Percentiles rank a stretch among this genome's conserved stretches.
phyloP scores from a whole-genome alignment of 2,113 vertebrate species.

The Thamnaconus septentrionalis region DNA sequence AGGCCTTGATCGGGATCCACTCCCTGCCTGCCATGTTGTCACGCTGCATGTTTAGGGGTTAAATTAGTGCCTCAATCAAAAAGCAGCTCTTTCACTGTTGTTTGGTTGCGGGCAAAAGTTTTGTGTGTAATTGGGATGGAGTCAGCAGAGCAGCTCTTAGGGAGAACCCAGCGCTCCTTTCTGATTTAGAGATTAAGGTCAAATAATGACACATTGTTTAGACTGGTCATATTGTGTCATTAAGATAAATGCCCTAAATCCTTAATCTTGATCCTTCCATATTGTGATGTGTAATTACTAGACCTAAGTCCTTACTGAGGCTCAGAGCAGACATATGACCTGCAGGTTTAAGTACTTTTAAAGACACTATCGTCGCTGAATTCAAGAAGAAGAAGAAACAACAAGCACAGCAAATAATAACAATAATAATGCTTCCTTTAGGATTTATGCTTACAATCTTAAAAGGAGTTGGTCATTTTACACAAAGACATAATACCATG shows the following conservation, averaged over 20 bases:
- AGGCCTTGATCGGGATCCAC: background rate
- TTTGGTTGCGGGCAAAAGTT: slow-evolving; percentile 24
- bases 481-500: too few relatives aligned
- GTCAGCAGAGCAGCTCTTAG: background rate
- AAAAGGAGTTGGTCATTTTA: too few relatives aligned
- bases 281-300: too few relatives aligned
- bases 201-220: slow-evolving; percentile 1
- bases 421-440: too few relatives aligned
- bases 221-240: background rate
- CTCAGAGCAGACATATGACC: background rate
- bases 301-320: background rate
- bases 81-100: slow-evolving; percentile 28
- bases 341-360: too few relatives aligned
- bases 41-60: slow-evolving; percentile 4
- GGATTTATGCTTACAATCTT: too few relatives aligned
- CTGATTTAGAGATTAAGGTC: slow-evolving; percentile 3
- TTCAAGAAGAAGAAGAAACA: too few relatives aligned
- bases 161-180: background rate
- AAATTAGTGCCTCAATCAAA: slow-evolving; percentile 18
- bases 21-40: background rate
- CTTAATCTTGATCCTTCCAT: background rate
- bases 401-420: too few relatives aligned
- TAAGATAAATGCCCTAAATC: background rate
- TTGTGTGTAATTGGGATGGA: slow-evolving; percentile 1
- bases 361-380: too few relatives aligned